Base-by-base conservation (phyloP, 2,888 invertebrate genomes). In the Dolomedes plantarius region DNA sequence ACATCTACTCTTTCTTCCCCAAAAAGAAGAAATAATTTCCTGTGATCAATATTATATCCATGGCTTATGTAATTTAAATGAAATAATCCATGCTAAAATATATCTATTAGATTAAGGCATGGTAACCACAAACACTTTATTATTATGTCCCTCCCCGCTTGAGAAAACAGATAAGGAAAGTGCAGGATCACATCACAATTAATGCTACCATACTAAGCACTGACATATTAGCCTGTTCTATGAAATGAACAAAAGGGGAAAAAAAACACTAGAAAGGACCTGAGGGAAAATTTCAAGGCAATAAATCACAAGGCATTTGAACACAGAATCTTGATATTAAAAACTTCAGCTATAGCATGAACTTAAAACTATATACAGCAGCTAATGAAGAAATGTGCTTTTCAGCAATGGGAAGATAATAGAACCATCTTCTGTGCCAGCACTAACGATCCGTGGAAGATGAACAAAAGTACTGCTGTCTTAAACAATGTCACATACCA, bases 301-400 rank as follows among this genome's bases (percentile, higher is more conserved):
- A 75, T 75, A 75, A 80, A 86, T 86, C 80, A 86, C 86, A 86
- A 86, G 86, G 86, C 86, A 80, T 39, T 75, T 86, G 32, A 73
- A 86, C 80, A 86, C 39, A 86, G 36, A 85, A 78, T 86, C 80
- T 86, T 80, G 86, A 75, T 75, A 80, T 85, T 86, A 75, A 80
- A 86, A 86, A 75, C 72, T 86, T 86, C 80, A 76, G 72, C 86
- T 86, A 80, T 71, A 73, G 75, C 76, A 80, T 80, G 75, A 74
- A 86, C 79, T 50, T 71, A 86, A 78, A 86, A 86, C 80, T 86
- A 86, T 86, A 28, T 86, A 86, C 86, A 86, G 79, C 80, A 86
- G 86, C 86, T 80, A 80, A 79, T 86, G 86, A 86, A 82, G 76
- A 81, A 77, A 79, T 80, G 80, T 80, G 80, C 86, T 80, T 86